phyloP scores from a whole-genome alignment of 2,888 invertebrate genomes.

The Pyrocoelia pectoralis region DNA sequence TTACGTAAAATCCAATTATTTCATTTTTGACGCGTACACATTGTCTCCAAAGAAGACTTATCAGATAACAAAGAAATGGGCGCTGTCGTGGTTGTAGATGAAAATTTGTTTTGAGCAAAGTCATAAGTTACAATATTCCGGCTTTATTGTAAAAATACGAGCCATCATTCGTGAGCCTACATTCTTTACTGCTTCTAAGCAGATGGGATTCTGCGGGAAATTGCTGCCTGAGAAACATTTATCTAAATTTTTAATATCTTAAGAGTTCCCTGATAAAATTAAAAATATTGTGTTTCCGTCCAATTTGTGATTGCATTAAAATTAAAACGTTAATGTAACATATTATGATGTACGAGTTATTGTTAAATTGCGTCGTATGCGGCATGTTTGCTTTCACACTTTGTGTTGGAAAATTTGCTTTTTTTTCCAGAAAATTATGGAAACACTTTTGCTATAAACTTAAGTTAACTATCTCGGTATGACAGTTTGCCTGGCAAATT shows the following conservation, averaged over 20 bases:
- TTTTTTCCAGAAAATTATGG: conserved; percentile 17
- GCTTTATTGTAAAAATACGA: conserved; percentile 39
- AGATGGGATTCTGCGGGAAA: conserved; percentile 33
- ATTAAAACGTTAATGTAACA: background rate
- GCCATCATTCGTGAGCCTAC: conserved; percentile 30
- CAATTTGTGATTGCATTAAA: conserved; percentile 16
- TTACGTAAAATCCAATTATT: background rate
- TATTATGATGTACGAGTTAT: background rate
- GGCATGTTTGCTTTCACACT: background rate
- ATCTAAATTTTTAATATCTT: conserved; percentile 32
- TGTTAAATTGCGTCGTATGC: background rate
- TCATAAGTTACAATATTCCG: conserved; percentile 49
- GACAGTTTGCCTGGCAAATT: conserved; percentile 30
- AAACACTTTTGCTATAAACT: conserved; percentile 25
- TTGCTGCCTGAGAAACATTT: conserved; percentile 26
- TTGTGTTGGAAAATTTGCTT: conserved; percentile 12
- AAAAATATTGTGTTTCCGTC: conserved; percentile 15
- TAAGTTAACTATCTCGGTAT: conserved; percentile 26
- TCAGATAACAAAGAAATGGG: conserved; percentile 41
- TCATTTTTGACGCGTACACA: background rate
- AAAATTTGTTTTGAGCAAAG: conserved; percentile 50
- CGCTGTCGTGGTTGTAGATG: conserved; percentile 46
- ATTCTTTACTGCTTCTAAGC: conserved; percentile 27
- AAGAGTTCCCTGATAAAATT: conserved; percentile 21
- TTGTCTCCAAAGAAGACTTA: background rate